phyloP scores from a whole-genome alignment of 2,113 vertebrate genomes.

The Lepus americanus region DNA sequence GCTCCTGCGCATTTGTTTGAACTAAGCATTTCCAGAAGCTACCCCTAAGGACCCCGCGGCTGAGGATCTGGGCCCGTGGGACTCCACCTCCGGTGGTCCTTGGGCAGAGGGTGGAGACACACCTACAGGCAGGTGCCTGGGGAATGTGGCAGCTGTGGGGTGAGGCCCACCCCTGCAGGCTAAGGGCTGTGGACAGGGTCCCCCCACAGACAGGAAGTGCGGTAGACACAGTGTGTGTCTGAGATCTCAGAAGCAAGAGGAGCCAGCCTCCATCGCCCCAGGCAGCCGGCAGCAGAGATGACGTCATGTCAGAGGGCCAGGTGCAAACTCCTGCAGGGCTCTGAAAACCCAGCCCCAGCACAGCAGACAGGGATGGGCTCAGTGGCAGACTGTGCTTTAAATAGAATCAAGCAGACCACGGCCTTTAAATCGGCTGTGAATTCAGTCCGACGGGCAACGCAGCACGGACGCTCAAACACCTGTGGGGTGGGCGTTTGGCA shows the following conservation, averaged over 20 bases:
- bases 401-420: background rate
- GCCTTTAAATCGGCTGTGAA: background rate
- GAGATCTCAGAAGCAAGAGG: fast-evolving
- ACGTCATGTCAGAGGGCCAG: background rate
- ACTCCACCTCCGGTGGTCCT: background rate
- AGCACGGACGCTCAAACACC: background rate
- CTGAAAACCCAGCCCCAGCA: background rate
- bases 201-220: background rate
- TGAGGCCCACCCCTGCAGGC: fast-evolving
- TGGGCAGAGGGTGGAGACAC: fast-evolving
- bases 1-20: background rate
- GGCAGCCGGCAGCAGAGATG: background rate
- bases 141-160: fast-evolving
- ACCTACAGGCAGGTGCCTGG: fast-evolving
- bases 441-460: background rate
- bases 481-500: too few species aligned
- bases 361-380: background rate
- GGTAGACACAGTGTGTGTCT: background rate
- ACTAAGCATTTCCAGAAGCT: too few species aligned
- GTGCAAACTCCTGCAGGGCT: background rate
- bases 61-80: fast-evolving
- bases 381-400: background rate
- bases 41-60: background rate
- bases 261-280: fast-evolving
- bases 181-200: background rate